Conservation (phyloP, 2,888 invertebrate genomes). For the Lepidonotus clava region DNA sequence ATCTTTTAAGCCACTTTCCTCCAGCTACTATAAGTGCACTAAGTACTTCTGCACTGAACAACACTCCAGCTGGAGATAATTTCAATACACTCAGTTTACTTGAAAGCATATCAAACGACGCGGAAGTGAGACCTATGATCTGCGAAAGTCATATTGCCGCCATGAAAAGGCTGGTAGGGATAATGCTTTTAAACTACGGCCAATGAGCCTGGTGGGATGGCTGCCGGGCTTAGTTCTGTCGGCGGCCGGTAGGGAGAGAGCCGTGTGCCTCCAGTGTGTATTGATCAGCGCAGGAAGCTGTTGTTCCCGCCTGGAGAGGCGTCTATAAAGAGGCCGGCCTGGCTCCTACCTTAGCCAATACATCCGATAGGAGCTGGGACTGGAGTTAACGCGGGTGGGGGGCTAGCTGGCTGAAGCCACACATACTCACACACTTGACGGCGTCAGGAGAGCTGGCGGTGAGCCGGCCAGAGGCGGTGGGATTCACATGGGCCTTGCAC, state of each 20-base stretch:
- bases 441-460: too few species aligned
- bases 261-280: slow-evolving; percentile 12
- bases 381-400: background rate
- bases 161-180: background rate
- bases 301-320: slow-evolving; percentile 52
- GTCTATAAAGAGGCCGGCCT: slow-evolving; percentile 35
- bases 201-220: background rate
- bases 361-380: background rate
- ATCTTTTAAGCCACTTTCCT: too few species aligned
- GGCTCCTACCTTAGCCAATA: slow-evolving; percentile 33
- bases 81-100: background rate
- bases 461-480: too few species aligned
- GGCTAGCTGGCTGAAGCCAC: background rate
- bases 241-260: background rate
- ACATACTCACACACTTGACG: background rate
- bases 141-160: slow-evolving; percentile 10
- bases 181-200: slow-evolving; percentile 33
- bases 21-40: too few species aligned
- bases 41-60: too few species aligned
- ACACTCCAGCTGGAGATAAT: background rate
- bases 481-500: too few species aligned
- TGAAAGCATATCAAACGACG: background rate
- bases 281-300: slow-evolving; percentile 48
- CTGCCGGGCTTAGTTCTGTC: background rate
- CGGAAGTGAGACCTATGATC: slow-evolving; percentile 18